phyloP scores from a whole-genome alignment of 2,113 vertebrate species.

The Phalacrocorax carbo region DNA sequence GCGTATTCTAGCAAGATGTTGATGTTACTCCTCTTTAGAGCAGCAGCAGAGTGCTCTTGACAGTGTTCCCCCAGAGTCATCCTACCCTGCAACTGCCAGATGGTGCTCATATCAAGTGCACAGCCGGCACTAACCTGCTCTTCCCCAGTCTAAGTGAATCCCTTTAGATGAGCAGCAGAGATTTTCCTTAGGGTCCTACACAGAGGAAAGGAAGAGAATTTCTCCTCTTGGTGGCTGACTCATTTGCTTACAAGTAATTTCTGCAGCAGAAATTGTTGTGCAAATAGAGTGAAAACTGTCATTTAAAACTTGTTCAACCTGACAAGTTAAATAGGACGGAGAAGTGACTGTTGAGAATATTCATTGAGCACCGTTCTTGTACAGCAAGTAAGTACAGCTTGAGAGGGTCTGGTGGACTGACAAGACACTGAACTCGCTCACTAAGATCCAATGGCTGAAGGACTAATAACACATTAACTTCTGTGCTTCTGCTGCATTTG shows the following conservation, averaged over 20 bases:
- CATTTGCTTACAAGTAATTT: conserved; percentile 4
- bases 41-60: conserved; percentile 46
- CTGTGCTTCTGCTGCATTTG: neutral
- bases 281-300: neutral
- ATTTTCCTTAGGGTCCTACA: neutral
- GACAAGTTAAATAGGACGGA: neutral
- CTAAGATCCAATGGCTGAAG: neutral
- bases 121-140: neutral
- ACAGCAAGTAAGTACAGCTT: neutral
- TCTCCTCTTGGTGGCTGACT: neutral
- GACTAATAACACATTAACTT: neutral
- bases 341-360: neutral
- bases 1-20: conserved; percentile 36
- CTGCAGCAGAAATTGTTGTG: neutral
- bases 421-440: rapidly evolving
- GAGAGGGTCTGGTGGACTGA: neutral
- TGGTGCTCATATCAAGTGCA: conserved; percentile 29
- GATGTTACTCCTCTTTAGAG: conserved; percentile 36
- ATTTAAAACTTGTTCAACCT: neutral
- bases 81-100: conserved; percentile 30
- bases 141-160: neutral
- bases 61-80: conserved; percentile 53
- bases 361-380: neutral
- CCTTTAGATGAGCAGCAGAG: neutral
- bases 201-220: neutral